Evolutionary conservation across 2,888 invertebrate species (phyloP).

Genomic region (Leucozona laternaria): DNA sequence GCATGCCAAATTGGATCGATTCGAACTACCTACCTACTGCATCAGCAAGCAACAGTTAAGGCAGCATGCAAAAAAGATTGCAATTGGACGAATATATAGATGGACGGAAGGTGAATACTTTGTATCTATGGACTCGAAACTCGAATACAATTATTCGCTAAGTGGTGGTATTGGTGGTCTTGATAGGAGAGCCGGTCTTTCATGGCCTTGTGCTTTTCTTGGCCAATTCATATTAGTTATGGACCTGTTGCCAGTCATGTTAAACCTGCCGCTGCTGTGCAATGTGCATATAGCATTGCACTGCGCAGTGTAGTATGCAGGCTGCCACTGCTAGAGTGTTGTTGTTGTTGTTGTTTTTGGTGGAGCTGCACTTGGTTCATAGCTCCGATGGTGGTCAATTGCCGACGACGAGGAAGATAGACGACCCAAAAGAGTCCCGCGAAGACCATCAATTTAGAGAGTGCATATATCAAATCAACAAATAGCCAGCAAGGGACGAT

Average conservation of each 20-base stretch:
- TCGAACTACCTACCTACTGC: slow-evolving; percentile 49
- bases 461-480: slow-evolving; percentile 75
- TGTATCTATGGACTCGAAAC: slow-evolving; percentile 15
- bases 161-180: slow-evolving; percentile 59
- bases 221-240: slow-evolving; percentile 73
- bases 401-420: slow-evolving; percentile 63
- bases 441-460: slow-evolving; percentile 71
- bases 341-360: slow-evolving; percentile 24
- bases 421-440: slow-evolving; percentile 68
- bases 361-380: slow-evolving; percentile 44
- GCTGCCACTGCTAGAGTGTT: slow-evolving; percentile 7
- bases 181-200: slow-evolving; percentile 21
- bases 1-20: slow-evolving; percentile 67
- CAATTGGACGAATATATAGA: neutral
- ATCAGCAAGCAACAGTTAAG: slow-evolving; percentile 15
- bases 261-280: slow-evolving; percentile 60
- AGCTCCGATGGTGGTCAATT: slow-evolving; percentile 70
- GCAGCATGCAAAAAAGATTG: slow-evolving; percentile 20
- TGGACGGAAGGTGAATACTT: slow-evolving; percentile 10
- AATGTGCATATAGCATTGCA: slow-evolving; percentile 17
- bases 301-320: slow-evolving; percentile 11
- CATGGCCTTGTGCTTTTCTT: slow-evolving; percentile 40
- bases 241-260: slow-evolving; percentile 73
- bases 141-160: slow-evolving; percentile 52
- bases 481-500: slow-evolving; percentile 57